Base-by-base conservation (phyloP, 2,888 invertebrate genomes). In the Rhagonycha lutea region DNA sequence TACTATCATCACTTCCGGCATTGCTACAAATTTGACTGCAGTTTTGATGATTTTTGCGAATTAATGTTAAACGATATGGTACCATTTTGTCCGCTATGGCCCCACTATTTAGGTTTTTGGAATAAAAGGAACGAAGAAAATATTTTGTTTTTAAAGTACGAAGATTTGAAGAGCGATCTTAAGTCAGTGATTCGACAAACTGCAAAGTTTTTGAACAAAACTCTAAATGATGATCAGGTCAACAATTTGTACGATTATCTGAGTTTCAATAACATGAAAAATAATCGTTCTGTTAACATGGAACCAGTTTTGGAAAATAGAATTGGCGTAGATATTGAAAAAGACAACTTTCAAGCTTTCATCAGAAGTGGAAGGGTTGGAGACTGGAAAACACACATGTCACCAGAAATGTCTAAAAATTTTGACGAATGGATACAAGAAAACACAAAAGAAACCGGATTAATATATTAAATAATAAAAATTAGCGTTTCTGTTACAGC, bases 1-100 rank as follows among this genome's bases (percentile, higher is more conserved):
- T 96, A 94, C 84, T 97, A 94, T 86, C 93, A 96, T 86, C 95
- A 96, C 86, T 95, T 93, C 85, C 91, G 90, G 75, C 88, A 94
- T 72, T 90, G 95, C 61, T 94, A 96, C 81, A 91, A 91, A 75
- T 83, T 90, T 69, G 78, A 83, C 24, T 84, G 85, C 0, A 89
- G 90, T 0, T 94, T 95, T 80, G 92, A 94, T 62, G 93, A 94
- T 74, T 95, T 95, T 85, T 92, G 93, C 74, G 93, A 95, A 76
- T 87, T 95, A 10, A 93, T 95, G 86, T 88, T 95, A 82, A 88
- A 89, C 69, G 94, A 93, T 67, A 90, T 90, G 76, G 90, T 92
- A 69, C 92, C 92, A 0, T 89, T 92, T 77, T 92, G 91, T 0
- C 91, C 92, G 0, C 91, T 93, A 32, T 92, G 92, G 91, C 90